These are phyloP conservation scores for Myanophis thanlyinensis DNA, from an alignment of 2,113 vertebrate species.

Conservation along the genomic window DNA sequence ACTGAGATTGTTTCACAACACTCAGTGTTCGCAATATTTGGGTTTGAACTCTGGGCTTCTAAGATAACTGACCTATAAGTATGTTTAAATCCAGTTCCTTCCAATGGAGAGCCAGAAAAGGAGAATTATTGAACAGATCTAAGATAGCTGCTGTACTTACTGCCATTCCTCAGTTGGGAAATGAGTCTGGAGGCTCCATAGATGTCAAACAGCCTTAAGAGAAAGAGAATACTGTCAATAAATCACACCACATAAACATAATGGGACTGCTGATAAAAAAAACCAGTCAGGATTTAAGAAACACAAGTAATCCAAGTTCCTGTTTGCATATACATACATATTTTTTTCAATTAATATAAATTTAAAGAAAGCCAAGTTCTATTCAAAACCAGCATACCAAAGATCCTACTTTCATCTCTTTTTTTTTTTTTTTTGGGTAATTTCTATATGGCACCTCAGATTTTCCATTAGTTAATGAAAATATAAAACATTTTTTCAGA, in stretches of 20 bases:
- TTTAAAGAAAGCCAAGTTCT: neutral
- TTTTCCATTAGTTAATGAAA: neutral
- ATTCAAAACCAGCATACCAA: neutral
- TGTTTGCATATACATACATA: neutral
- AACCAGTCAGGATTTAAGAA: neutral
- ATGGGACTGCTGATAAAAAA: neutral
- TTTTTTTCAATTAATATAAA: neutral
- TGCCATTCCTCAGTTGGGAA: conserved; percentile 21
- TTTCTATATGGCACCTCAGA: neutral
- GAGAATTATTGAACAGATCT: neutral
- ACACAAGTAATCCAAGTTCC: neutral
- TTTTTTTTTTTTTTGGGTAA: no score
- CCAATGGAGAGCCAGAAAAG: conserved; percentile 9
- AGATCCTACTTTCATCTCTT: neutral
- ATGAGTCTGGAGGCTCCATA: conserved; percentile 32
- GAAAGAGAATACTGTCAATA: neutral
- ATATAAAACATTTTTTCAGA: neutral
- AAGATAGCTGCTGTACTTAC: conserved; percentile 20
- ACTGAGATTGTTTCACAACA: neutral
- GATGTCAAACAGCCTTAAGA: conserved; percentile 35
- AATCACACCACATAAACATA: neutral
- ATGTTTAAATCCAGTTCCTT: conserved; percentile 40
- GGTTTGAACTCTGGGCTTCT: conserved; percentile 25
- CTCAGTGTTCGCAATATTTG: conserved; percentile 64
- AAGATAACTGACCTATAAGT: conserved; percentile 21